A percentile compares a stretch with the other conserved stretches of the same genome.
These are phyloP conservation scores for Aphelinus atriplicis DNA, from an alignment of 1,140 invertebrate species.

Conservation along the genomic window DNA sequence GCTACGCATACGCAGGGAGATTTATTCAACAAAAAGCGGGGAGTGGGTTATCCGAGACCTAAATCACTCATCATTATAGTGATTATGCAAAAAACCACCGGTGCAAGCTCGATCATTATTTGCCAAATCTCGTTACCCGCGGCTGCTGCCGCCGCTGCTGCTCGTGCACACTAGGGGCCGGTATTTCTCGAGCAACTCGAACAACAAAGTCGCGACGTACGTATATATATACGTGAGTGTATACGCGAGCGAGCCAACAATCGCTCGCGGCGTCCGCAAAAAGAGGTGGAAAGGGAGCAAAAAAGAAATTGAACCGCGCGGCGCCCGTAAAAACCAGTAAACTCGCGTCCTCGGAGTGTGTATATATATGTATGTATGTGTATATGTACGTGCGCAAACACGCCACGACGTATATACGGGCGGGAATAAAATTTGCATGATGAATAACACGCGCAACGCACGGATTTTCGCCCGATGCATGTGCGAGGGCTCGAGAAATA, in stretches of 20 bases:
- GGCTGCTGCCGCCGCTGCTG: too few relatives aligned
- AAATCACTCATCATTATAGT: conserved; percentile 24
- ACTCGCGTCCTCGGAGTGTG: neutral
- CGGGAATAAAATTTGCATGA: conserved; percentile 33
- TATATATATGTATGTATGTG: neutral
- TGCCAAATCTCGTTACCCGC: conserved; percentile 22
- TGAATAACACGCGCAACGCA: conserved; percentile 4
- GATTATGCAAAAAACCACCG: conserved; percentile 13
- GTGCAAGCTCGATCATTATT: conserved; percentile 33
- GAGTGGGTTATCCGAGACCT: conserved; percentile 11
- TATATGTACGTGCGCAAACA: conserved; percentile 20
- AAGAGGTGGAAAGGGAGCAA: neutral
- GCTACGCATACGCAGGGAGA: neutral
- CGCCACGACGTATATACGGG: conserved; percentile 14
- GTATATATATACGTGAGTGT: neutral
- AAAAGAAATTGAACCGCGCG: neutral
- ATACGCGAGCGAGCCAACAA: neutral
- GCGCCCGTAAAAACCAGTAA: neutral
- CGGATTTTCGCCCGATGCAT: conserved; percentile 21
- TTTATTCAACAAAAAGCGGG: neutral
- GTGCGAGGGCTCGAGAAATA: neutral
- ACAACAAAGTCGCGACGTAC: conserved; percentile 4
- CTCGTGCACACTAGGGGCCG: too few relatives aligned
- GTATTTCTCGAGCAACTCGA: neutral
- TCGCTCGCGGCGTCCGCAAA: neutral